Percentiles rank a stretch among this genome's conserved stretches.
Conservation (phyloP, 2,888 invertebrate genomes). For the Ophion costatus region DNA sequence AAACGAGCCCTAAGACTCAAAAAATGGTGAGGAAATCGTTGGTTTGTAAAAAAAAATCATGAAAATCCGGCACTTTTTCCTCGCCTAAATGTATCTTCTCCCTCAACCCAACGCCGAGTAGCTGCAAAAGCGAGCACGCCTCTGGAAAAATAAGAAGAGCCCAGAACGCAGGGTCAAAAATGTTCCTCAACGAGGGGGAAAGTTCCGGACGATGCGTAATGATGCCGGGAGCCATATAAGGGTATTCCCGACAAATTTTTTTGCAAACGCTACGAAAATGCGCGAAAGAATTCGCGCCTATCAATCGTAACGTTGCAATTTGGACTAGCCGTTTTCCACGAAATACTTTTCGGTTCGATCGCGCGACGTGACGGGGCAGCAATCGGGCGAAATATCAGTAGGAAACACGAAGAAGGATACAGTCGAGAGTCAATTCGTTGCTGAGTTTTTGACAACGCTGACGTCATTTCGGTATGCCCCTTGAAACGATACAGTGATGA, state of each 20-base stretch:
- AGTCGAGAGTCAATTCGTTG: conserved; percentile 19
- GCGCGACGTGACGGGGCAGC: conserved; percentile 30
- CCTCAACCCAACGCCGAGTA: background rate
- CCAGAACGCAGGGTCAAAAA: background rate
- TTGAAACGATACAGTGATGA: conserved; percentile 26
- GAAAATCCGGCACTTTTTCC: too few relatives aligned
- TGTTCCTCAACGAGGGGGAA: background rate
- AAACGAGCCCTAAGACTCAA: too few relatives aligned
- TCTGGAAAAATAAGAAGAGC: background rate
- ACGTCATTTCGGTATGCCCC: conserved; percentile 64
- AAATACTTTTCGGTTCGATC: conserved; percentile 20
- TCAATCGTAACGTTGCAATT: conserved; percentile 12
- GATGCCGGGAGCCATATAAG: background rate
- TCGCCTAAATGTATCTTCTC: too few relatives aligned
- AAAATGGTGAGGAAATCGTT: too few relatives aligned
- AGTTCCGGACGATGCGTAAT: background rate
- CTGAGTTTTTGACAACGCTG: conserved; percentile 36
- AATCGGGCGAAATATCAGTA: conserved; percentile 36
- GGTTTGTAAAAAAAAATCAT: too few relatives aligned
- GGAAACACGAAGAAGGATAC: conserved; percentile 9
- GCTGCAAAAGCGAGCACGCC: too few relatives aligned
- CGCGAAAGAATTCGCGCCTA: background rate
- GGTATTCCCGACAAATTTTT: background rate
- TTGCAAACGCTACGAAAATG: background rate
- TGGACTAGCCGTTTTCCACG: conserved; percentile 39